Evolutionary conservation across 2,888 invertebrate species (phyloP), one percentile per base, ranked within the genome.

Genomic region (Atethmia centrago): DNA sequence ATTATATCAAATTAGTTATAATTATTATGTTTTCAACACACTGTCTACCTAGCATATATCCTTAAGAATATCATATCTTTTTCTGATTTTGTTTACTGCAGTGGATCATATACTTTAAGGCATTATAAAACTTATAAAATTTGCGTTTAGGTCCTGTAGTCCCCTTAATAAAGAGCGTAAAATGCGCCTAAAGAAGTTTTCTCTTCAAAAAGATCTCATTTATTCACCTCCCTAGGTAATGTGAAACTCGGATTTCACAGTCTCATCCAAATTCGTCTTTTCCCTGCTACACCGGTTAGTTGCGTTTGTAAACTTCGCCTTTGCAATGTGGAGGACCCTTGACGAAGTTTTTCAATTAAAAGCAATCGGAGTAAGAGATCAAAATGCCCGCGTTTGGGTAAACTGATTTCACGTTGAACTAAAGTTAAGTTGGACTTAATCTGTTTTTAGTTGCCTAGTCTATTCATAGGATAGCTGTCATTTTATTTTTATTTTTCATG

Each of bases 281-380:
- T 79, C 70, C 14, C 61, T 53, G 70, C 66, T 68, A 72, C n/a
- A 70, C 64, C 61, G 66, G 82, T 73, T 76, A 71, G 82, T 79
- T 77, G 76, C 73, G 72, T 74, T 74, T 51, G 55, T 62, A 49
- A 79, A 79, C 77, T 83, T 74, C 51, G 71, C 75, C 77, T 84
- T 82, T 71, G 49, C 77, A 71, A 49, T 58, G 75, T 75, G 64
- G 62, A 82, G 72, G 83, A 84, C 85, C 84, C 86, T 83, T 84
- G 77, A 64, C 70, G 45, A 92, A 92, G 87, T 91, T 92, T 92
- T 91, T 92, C 89, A 92, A 92, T 92, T 92, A 92, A 86, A 83
- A 85, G 74, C 85, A 76, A 85, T 87, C 82, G 80, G 77, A 83
- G 78, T 86, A 81, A 84, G 82, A 88, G 88, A 89, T 88, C 86